These are phyloP conservation scores for Bothrops jararaca DNA, from an alignment of 2,113 vertebrate genomes.

Conservation along the genomic window DNA sequence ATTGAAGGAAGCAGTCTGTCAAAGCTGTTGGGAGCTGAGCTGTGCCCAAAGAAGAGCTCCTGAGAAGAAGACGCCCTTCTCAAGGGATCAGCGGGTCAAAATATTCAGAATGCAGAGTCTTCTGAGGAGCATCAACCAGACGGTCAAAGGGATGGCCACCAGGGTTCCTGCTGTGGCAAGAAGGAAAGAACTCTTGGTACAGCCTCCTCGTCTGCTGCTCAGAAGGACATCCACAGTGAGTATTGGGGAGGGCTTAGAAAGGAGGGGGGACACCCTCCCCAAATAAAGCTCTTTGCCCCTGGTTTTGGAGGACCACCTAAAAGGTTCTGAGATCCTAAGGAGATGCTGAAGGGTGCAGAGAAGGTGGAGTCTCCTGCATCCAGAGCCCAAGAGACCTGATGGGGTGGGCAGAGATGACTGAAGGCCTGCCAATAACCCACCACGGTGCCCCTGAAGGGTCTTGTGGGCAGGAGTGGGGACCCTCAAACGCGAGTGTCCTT, in stretches of 20 bases:
- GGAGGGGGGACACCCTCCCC: too few species aligned
- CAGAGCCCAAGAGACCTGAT: background rate
- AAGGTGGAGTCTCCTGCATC: background rate
- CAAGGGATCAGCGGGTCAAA: background rate
- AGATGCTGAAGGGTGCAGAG: background rate
- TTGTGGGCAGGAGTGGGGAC: background rate
- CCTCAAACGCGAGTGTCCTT: background rate
- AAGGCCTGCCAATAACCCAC: background rate
- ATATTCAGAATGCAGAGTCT: background rate
- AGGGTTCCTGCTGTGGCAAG: background rate
- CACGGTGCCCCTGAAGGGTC: background rate
- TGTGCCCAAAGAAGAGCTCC: background rate
- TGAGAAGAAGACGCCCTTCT: background rate
- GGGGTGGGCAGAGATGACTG: background rate
- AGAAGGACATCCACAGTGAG: background rate
- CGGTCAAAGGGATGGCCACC: background rate
- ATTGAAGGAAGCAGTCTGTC: background rate
- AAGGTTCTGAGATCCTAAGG: background rate
- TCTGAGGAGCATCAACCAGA: background rate
- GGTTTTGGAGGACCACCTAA: background rate
- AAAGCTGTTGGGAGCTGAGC: background rate
- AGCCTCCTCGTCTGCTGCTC: fast-evolving
- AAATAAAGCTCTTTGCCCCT: background rate
- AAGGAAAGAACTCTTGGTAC: too few species aligned
- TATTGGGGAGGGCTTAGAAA: background rate